These are phyloP conservation scores for Solenodon paradoxus DNA, from an alignment of 2,113 vertebrate genomes.

Conservation along the genomic window DNA sequence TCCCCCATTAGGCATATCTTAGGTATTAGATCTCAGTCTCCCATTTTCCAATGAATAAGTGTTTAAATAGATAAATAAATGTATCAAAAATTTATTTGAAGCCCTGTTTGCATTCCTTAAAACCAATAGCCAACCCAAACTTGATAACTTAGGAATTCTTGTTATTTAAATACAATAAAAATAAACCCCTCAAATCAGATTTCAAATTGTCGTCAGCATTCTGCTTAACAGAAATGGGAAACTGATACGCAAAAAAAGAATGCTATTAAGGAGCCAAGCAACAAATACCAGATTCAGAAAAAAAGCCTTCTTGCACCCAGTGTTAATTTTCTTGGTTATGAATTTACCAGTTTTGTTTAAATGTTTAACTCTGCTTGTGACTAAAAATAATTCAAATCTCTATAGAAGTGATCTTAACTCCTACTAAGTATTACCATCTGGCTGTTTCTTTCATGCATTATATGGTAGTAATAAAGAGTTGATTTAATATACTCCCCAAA, in stretches of 20 bases:
- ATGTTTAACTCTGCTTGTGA: neutral
- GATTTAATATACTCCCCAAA: neutral
- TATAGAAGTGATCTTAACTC: neutral
- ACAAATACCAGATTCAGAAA: neutral
- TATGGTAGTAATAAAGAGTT: neutral
- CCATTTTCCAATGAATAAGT: neutral
- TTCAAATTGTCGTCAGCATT: neutral
- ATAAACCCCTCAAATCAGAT: neutral
- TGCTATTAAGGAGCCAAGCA: neutral
- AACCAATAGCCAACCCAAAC: slow-evolving; percentile 4
- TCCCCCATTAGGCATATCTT: neutral
- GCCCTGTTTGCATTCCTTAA: neutral
- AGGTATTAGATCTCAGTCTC: neutral
- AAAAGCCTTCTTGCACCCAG: neutral
- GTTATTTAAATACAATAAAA: neutral
- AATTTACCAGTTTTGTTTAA: neutral
- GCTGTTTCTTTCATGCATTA: neutral
- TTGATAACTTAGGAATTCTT: neutral
- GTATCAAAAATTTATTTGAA: neutral
- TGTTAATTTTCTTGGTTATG: neutral
- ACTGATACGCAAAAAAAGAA: neutral
- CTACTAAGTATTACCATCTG: neutral
- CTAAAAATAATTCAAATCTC: neutral
- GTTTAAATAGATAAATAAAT: slow-evolving; percentile 20
- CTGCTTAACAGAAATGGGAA: slow-evolving; percentile 8